phyloP scores from a whole-genome alignment of 1,140 invertebrate genomes.

The Pseudobourletiella spinata region DNA sequence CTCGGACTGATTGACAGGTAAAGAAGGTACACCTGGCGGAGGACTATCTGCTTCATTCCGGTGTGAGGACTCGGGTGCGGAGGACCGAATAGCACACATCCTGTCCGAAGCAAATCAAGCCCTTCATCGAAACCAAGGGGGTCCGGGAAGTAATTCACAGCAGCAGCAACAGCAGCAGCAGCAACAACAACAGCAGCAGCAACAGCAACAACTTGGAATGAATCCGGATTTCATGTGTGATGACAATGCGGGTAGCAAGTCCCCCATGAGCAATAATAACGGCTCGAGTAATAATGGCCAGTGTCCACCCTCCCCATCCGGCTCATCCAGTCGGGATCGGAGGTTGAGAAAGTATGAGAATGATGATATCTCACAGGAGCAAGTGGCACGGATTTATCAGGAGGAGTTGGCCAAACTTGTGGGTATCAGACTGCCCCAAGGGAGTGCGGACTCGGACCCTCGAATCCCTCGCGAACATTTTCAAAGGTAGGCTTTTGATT shows the following conservation, averaged over 20 bases:
- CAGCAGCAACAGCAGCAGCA: background rate
- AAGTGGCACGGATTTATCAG: conserved; percentile 92
- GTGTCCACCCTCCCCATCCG: conserved; percentile 32
- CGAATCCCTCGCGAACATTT: conserved; percentile 51
- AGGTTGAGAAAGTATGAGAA: conserved; percentile 77
- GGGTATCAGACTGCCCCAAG: conserved; percentile 57
- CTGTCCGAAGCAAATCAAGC: conserved; percentile 78
- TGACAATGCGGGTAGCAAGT: conserved; percentile 61
- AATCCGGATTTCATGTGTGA: conserved; percentile 30
- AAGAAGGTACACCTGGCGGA: conserved; percentile 60
- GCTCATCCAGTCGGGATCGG: conserved; percentile 45
- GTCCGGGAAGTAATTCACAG: background rate
- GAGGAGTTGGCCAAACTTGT: conserved; percentile 90
- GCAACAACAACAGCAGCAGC: background rate
- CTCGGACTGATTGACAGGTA: conserved; percentile 30
- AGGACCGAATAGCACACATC: conserved; percentile 89
- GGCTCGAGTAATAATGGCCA: conserved; percentile 26
- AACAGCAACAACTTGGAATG: background rate
- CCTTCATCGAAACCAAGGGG: conserved; percentile 44
- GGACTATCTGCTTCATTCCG: conserved; percentile 54
- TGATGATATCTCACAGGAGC: conserved; percentile 92
- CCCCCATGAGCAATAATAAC: conserved; percentile 56
- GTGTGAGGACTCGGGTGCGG: conserved; percentile 69
- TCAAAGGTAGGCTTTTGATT: conserved; percentile 51
- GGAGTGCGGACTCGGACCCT: conserved; percentile 45